A percentile compares a stretch with the other conserved stretches of the same genome.
Evolutionary conservation across 2,888 invertebrate genomes (phyloP).

Genomic region (Onchidella celtica): DNA sequence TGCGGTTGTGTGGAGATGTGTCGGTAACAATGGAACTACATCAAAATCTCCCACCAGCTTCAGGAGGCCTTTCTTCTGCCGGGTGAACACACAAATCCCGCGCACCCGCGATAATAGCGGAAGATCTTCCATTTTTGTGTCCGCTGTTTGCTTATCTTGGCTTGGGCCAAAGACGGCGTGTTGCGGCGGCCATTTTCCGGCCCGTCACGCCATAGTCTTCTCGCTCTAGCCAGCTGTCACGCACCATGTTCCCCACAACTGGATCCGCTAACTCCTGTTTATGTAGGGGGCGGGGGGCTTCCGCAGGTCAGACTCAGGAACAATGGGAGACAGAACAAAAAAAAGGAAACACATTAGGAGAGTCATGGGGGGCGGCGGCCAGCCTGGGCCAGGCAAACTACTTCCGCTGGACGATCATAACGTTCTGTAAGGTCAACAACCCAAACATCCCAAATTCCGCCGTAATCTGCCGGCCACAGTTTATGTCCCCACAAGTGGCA

Average conservation of each 20-base stretch:
- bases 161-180: neutral
- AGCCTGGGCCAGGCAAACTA: neutral
- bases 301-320: neutral
- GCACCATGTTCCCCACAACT: neutral
- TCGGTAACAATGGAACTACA: neutral
- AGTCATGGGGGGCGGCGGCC: neutral
- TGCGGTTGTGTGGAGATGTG: too few species aligned
- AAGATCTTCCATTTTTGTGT: neutral
- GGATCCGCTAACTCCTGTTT: conserved; percentile 17
- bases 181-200: conserved; percentile 3
- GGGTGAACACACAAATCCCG: neutral
- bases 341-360: neutral
- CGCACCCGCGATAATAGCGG: neutral
- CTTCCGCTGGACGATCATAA: neutral
- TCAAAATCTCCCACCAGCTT: neutral
- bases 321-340: neutral
- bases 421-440: neutral
- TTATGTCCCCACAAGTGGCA: neutral
- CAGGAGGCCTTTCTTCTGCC: neutral
- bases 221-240: conserved; percentile 9
- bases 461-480: neutral
- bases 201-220: neutral
- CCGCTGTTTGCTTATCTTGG: neutral
- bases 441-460: neutral
- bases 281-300: conserved; percentile 20